Conservation (phyloP, 2,113 vertebrate genomes). For the Boulengeromyrus knoepffleri region DNA sequence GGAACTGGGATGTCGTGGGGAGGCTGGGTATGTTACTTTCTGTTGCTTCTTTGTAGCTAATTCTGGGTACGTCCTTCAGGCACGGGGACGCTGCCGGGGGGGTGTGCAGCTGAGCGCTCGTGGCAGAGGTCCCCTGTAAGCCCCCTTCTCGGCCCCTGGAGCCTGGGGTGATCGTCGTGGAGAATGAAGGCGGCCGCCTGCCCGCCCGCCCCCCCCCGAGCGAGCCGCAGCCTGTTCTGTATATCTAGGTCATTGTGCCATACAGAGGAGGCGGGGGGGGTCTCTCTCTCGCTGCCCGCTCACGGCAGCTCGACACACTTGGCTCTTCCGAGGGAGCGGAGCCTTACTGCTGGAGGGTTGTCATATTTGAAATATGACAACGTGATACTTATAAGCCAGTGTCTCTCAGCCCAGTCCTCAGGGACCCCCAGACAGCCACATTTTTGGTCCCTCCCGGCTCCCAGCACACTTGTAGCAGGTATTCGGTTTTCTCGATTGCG, state of each 20-base stretch:
- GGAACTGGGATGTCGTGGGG: not conserved
- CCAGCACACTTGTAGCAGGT: not conserved
- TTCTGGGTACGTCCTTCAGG: not conserved
- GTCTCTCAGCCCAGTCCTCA: not conserved
- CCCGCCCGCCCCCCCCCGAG: not conserved
- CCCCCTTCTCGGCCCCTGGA: not conserved
- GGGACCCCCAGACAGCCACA: not conserved
- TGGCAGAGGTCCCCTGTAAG: not conserved
- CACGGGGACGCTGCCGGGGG: not conserved
- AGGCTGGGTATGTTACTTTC: not conserved
- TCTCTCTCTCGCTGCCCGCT: not conserved
- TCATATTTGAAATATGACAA: not conserved
- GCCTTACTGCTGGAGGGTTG: not conserved
- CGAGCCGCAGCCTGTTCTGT: not conserved
- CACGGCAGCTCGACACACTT: not conserved
- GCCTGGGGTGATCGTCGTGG: not conserved
- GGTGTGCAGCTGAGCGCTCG: not conserved
- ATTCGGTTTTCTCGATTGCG: not conserved
- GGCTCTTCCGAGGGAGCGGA: not conserved
- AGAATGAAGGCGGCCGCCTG: not conserved
- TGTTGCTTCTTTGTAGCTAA: not conserved
- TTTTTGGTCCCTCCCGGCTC: not conserved
- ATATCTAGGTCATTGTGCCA: constrained; percentile 10
- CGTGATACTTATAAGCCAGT: not conserved
- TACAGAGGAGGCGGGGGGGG: not conserved